phyloP scores from a whole-genome alignment of 2,888 invertebrate species.

The Dicyrtomina minuta region DNA sequence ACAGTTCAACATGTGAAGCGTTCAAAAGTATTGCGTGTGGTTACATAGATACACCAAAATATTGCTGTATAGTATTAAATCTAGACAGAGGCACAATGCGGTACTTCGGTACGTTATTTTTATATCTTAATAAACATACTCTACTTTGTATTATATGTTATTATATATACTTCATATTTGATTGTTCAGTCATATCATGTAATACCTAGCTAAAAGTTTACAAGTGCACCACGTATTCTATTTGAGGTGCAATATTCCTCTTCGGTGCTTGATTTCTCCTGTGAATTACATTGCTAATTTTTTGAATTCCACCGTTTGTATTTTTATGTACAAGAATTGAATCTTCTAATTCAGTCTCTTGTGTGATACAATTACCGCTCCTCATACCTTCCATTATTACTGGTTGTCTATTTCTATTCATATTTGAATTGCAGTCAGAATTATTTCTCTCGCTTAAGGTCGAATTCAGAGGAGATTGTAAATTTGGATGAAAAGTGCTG shows the following conservation, averaged over 20 bases:
- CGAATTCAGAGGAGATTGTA: constrained; percentile 19
- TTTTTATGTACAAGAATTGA: constrained; percentile 20
- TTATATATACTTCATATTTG: constrained; percentile 21
- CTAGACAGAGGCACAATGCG: too few species aligned
- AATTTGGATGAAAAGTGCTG: not conserved
- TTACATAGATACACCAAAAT: too few species aligned
- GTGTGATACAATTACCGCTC: constrained; percentile 29
- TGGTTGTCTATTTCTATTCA: constrained; percentile 18
- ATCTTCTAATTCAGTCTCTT: constrained; percentile 37
- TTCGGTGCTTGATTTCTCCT: not conserved
- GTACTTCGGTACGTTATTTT: too few species aligned
- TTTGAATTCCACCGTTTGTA: not conserved
- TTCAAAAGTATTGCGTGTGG: too few species aligned
- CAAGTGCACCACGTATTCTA: constrained; percentile 36
- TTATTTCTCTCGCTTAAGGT: constrained; percentile 29
- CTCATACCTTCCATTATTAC: constrained; percentile 20
- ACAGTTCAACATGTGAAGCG: too few species aligned
- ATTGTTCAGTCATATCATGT: constrained; percentile 16
- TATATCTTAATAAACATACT: too few species aligned
- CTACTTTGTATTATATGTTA: not conserved
- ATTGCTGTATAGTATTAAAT: too few species aligned
- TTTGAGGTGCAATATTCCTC: constrained; percentile 17
- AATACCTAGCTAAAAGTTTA: constrained; percentile 2
- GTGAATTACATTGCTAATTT: constrained; percentile 10
- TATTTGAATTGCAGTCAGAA: constrained; percentile 28